Evolutionary conservation across 2,888 invertebrate genomes (phyloP).

Genomic region (Drosophila merina): DNA sequence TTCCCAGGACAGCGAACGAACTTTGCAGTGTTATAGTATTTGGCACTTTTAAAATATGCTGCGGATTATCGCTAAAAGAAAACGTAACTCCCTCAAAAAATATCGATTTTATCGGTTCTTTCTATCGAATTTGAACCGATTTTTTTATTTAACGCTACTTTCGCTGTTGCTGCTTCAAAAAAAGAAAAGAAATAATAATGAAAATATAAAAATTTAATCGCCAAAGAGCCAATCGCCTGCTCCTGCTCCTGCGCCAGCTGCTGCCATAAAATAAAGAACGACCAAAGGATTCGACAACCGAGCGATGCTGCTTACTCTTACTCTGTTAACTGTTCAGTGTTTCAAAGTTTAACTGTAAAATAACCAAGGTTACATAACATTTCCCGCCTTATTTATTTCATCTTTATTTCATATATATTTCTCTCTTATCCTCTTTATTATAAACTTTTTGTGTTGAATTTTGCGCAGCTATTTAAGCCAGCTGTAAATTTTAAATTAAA

Average conservation of each 20-base stretch:
- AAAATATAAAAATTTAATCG: constrained; percentile 11
- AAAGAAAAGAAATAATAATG: neutral
- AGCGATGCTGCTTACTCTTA: constrained; percentile 55
- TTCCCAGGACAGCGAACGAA: constrained; percentile 60
- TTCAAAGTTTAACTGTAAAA: constrained; percentile 15
- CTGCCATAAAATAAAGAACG: constrained; percentile 37
- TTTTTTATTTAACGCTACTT: constrained; percentile 15
- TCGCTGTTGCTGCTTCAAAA: constrained; percentile 47
- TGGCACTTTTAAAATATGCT: constrained; percentile 83
- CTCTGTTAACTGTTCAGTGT: constrained; percentile 31
- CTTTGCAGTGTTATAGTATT: constrained; percentile 76
- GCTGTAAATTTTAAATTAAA: constrained; percentile 35
- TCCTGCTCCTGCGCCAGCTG: constrained; percentile 49
- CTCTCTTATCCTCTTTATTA: neutral
- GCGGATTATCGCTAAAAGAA: constrained; percentile 82
- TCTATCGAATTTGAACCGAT: constrained; percentile 6
- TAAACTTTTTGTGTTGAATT: neutral
- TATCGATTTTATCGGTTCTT: constrained; percentile 23
- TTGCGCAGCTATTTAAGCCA: constrained; percentile 18
- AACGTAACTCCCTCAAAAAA: constrained; percentile 27
- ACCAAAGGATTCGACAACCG: constrained; percentile 53
- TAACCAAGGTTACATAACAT: constrained; percentile 4
- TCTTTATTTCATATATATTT: neutral
- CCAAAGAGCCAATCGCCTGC: constrained; percentile 42
- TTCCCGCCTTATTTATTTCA: neutral